Evolutionary conservation across 2,888 invertebrate genomes (phyloP).

Genomic region (Tetramorium bicarinatum): DNA sequence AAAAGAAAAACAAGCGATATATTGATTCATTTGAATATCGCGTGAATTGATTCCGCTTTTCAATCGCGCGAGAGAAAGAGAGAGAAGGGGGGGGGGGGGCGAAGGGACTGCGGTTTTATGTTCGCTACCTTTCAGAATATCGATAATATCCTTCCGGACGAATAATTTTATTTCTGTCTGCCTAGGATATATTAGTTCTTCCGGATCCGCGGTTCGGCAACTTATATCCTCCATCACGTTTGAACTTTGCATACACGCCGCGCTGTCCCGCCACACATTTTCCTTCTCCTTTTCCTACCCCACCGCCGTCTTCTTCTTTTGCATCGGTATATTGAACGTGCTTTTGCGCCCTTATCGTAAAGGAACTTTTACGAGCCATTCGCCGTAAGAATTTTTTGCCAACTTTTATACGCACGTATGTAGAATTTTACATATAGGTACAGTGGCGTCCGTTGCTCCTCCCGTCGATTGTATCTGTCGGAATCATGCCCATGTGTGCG

Average conservation of each 20-base stretch:
- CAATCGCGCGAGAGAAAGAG: not conserved
- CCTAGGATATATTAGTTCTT: constrained; percentile 77
- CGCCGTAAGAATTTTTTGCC: constrained; percentile 69
- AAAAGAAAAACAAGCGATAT: constrained; percentile 78
- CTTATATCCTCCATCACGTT: constrained; percentile 70
- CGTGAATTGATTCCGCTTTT: constrained; percentile 59
- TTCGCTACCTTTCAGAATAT: constrained; percentile 70
- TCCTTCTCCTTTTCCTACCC: not conserved
- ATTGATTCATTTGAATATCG: constrained; percentile 81
- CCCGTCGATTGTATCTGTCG: not conserved
- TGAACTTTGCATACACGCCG: constrained; percentile 64
- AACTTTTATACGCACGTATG: constrained; percentile 67
- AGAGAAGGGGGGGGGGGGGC: not conserved
- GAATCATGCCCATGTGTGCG: constrained; percentile 14
- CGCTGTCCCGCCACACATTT: constrained; percentile 21
- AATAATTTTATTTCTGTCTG: constrained; percentile 82
- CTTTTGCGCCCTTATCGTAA: constrained; percentile 67
- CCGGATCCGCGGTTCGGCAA: constrained; percentile 66
- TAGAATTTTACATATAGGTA: constrained; percentile 40
- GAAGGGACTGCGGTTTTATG: constrained; percentile 31
- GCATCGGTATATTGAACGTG: constrained; percentile 50
- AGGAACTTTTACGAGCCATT: constrained; percentile 71
- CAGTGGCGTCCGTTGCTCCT: not conserved
- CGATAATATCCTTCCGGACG: constrained; percentile 81
- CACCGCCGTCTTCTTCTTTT: constrained; percentile 4